Conservation (phyloP, 2,888 invertebrate species). For the Chaitophorus viminalis region DNA sequence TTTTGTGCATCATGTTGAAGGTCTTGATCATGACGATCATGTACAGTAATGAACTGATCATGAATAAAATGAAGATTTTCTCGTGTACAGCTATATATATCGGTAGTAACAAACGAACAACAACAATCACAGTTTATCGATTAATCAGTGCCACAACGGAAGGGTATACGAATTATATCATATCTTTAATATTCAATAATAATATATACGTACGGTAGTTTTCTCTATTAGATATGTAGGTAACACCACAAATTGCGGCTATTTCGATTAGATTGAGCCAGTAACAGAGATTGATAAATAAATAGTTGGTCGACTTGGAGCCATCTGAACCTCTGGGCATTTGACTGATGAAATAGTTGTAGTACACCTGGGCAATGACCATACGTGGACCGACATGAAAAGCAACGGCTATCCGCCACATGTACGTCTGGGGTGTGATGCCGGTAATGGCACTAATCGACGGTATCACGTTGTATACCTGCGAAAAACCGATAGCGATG, state of each 20-base stretch:
- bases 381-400: slow-evolving; percentile 91
- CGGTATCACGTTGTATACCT: slow-evolving; percentile 95
- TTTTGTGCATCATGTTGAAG: slow-evolving; percentile 66
- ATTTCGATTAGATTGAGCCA: slow-evolving; percentile 88
- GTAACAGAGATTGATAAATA: slow-evolving; percentile 75
- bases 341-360: slow-evolving; percentile 81
- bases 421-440: slow-evolving; percentile 89
- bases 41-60: slow-evolving; percentile 84
- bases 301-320: slow-evolving; percentile 49
- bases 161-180: no score
- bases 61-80: slow-evolving; percentile 90
- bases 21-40: slow-evolving; percentile 81
- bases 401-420: slow-evolving; percentile 92
- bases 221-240: slow-evolving; percentile 92
- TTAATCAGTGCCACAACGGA: no score
- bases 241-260: slow-evolving; percentile 87
- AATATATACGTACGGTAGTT: slow-evolving; percentile 86
- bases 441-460: slow-evolving; percentile 96
- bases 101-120: slow-evolving; percentile 65
- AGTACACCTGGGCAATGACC: slow-evolving; percentile 87
- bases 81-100: slow-evolving; percentile 80
- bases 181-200: neutral
- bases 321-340: slow-evolving; percentile 68
- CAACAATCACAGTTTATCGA: neutral
- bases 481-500: slow-evolving; percentile 65